Evolutionary conservation across 2,113 vertebrate species (phyloP).

Genomic region (Upupa epops): DNA sequence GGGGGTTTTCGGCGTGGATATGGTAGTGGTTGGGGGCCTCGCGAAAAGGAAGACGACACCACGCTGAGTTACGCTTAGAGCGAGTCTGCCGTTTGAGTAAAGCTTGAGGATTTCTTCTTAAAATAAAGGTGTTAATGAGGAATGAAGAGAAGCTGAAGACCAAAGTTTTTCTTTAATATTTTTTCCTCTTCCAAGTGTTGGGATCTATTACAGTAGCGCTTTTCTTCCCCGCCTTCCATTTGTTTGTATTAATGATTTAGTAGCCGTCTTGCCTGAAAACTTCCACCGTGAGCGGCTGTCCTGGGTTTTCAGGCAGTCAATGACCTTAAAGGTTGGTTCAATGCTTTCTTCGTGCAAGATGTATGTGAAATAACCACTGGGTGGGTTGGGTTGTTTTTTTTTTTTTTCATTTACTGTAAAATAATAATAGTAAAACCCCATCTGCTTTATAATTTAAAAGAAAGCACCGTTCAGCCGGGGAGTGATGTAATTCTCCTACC

Average conservation of each 20-base stretch:
- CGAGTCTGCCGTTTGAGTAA: constrained; percentile 1
- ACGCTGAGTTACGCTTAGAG: constrained; percentile 47
- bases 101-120: constrained; percentile 14
- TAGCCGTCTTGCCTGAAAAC: constrained; percentile 83
- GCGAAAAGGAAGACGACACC: constrained; percentile 1
- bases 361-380: constrained; percentile 53
- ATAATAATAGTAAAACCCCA: constrained; percentile 30
- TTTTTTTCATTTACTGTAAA: background rate
- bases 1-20: constrained; percentile 40
- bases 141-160: constrained; percentile 61
- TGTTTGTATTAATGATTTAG: constrained; percentile 88
- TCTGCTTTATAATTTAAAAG: constrained; percentile 68
- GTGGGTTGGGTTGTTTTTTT: background rate
- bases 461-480: constrained; percentile 42
- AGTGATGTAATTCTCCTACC: constrained; percentile 73
- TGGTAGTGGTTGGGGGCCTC: background rate
- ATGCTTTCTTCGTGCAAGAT: constrained; percentile 65
- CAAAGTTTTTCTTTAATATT: constrained; percentile 38
- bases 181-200: constrained; percentile 42
- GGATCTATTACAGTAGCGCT: constrained; percentile 76
- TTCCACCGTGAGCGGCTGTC: constrained; percentile 76
- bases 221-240: constrained; percentile 79
- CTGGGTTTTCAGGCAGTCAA: constrained; percentile 76
- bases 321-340: constrained; percentile 79
- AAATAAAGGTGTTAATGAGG: background rate